Evolutionary conservation across 1,140 invertebrate species (phyloP), one percentile per base, ranked within the genome.

Genomic region (Scaptomyza pallida): DNA sequence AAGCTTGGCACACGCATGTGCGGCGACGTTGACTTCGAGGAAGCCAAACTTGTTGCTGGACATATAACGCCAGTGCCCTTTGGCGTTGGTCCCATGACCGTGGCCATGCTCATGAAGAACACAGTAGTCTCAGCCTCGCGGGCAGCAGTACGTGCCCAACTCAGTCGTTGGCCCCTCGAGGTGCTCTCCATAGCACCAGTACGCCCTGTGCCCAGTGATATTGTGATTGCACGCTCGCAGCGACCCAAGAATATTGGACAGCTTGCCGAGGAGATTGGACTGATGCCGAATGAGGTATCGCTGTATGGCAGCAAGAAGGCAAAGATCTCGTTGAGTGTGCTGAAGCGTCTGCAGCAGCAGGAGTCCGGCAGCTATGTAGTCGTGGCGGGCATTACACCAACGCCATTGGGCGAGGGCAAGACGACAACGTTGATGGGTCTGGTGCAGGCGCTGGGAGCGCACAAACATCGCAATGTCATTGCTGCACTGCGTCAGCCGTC

Each of bases 61-160:
- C 96, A 94, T 81, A 98, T 99, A 59, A 99, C 99, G 19, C 99
- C 99, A 2, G 99, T 99, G 15, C 99, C 99, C 9, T 98, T 98
- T 23, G 98, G 99, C 65, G 98, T 99, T 55, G 98, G 98, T 0
- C 98, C 98, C 6, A 99, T 99, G 97, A 99, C 98, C 0, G 98
- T 99, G 16, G 97, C 98, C 9, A 99, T 99, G 98, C 92, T 99
- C 6, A 97, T 99, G 94, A 95, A 95, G 78, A 99, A 99, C 91
- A 99, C 98, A 0, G 96, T 99, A 4, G 93, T 95, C 57, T 96
- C 97, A 21, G 97, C 98, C 19, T 90, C 94, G 86, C 92, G 93
- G 65, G 91, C 94, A 26, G 93, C 93, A n/a, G 90, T 94, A 12
- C 93, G 92, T 16, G 74, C 95, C 2, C 70, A 93, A 0, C 91